Base-by-base conservation (phyloP, 2,888 invertebrate genomes). In the Chamaedrilus cognettii region DNA sequence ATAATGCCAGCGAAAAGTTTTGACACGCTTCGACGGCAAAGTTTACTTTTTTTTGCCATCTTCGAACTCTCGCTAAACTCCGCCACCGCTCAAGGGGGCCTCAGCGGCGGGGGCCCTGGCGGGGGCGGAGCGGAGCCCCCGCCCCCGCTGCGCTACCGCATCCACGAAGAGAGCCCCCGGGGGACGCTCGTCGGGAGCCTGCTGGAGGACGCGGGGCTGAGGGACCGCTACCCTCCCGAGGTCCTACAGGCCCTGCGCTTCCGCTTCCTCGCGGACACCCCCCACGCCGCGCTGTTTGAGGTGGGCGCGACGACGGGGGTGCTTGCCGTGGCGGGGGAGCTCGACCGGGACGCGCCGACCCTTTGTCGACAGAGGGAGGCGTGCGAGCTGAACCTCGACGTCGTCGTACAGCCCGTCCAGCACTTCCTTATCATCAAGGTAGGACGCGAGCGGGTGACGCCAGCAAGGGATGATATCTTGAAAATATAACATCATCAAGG, bases 341-440 rank as follows among this genome's bases (percentile, higher is more conserved):
- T 74, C 11, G 75, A 75, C 64, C 64, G 73, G 11, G 75, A 75
- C 49, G 42, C 59, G n/a, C 35, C 50, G 19, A 32, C 60, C 26
- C 49, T 65, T 35, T 68, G 68, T 32, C 49, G 68, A 49, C 59
- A 64, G 30, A 68, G 49, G 26, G 64, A 60, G 2, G 4, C 35
- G 28, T 75, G 75, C 61, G 59, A 61, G 49, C 50, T 72, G 50
- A 58, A 65, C 26, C 67, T 75, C 0, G 72, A 74, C 32, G 67
- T 74, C 3, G 75, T 67, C 33, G 50, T 74, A 5, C 70, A 70
- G 30, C 71, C 71, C 1, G 30, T 60, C 7, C 35, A 62, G 33
- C 65, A 67, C 32, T 58, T 57, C 26, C 49, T 35, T 26, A 64
- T 58, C 23, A 33, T 58, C 26, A 64, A 64, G 30, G 30, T 55